phyloP scores from a whole-genome alignment of 2,113 vertebrate genomes.

The Nothocercus nigrocapillus region DNA sequence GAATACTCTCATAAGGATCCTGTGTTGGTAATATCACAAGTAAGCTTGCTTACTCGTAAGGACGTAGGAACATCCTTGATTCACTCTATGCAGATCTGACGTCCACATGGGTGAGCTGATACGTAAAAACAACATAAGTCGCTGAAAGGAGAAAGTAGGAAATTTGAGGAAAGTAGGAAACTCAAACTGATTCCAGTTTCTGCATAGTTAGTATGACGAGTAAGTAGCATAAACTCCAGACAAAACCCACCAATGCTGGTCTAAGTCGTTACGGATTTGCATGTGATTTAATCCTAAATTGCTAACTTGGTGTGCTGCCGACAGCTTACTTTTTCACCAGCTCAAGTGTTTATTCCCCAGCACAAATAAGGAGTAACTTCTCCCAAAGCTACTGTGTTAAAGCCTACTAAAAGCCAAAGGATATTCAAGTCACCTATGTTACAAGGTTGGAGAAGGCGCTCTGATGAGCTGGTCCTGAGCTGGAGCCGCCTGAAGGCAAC shows the following conservation, averaged over 20 bases:
- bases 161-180: neutral
- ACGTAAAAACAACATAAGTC: neutral
- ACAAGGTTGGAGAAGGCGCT: rapidly evolving
- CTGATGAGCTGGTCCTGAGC: no score
- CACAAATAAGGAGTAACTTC: rapidly evolving
- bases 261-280: neutral
- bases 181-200: neutral
- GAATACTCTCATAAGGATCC: neutral
- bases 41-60: neutral
- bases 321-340: rapidly evolving
- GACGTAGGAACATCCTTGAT: neutral
- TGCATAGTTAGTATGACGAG: neutral
- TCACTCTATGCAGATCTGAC: neutral
- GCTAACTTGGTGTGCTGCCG: neutral
- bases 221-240: neutral
- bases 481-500: no score
- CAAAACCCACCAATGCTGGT: neutral
- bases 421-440: neutral
- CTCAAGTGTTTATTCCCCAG: rapidly evolving
- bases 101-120: neutral
- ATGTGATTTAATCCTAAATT: rapidly evolving
- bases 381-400: neutral
- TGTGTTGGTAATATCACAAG: neutral
- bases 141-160: neutral
- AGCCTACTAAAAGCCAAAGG: neutral